Evolutionary conservation across 2,797 vertebrate genomes (phyloP).

Genomic region (Enteromius unitaeniatus): DNA sequence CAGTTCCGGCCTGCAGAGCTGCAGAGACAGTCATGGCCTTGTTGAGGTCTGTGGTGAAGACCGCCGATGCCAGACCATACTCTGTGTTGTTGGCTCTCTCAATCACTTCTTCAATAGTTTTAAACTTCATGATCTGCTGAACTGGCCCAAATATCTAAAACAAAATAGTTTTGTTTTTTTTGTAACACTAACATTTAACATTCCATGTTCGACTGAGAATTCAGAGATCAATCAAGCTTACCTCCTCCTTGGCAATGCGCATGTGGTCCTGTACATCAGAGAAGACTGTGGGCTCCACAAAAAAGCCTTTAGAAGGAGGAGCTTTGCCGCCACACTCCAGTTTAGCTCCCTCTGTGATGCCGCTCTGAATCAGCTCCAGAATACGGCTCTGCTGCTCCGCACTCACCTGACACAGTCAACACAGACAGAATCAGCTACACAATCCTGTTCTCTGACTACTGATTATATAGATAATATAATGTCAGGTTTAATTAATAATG

Average conservation of each 20-base stretch:
- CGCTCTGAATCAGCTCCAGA: conserved; percentile 92
- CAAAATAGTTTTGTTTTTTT: background rate
- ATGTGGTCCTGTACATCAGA: conserved; percentile 95
- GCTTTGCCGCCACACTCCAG: conserved; percentile 97
- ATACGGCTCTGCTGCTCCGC: conserved; percentile 93
- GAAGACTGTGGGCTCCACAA: conserved; percentile 96
- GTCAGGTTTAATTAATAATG: background rate
- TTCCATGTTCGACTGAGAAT: background rate
- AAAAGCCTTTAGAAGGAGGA: conserved; percentile 90
- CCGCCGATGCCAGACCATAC: conserved; percentile 92
- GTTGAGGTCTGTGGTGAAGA: conserved; percentile 97
- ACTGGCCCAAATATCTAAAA: conserved; percentile 97
- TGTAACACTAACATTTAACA: background rate
- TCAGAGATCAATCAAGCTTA: conserved; percentile 65
- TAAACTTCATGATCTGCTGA: conserved; percentile 97
- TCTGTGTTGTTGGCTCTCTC: conserved; percentile 96
- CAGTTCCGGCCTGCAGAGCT: conserved; percentile 96
- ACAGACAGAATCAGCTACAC: background rate
- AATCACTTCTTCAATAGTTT: conserved; percentile 96
- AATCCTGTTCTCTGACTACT: background rate
- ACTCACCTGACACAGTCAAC: conserved; percentile 83
- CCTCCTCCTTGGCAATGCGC: conserved; percentile 97
- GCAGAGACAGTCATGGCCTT: conserved; percentile 95
- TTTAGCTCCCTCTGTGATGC: conserved; percentile 93
- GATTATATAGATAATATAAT: background rate